phyloP scores from a whole-genome alignment of 2,888 invertebrate species.

The Ophraella communa region DNA sequence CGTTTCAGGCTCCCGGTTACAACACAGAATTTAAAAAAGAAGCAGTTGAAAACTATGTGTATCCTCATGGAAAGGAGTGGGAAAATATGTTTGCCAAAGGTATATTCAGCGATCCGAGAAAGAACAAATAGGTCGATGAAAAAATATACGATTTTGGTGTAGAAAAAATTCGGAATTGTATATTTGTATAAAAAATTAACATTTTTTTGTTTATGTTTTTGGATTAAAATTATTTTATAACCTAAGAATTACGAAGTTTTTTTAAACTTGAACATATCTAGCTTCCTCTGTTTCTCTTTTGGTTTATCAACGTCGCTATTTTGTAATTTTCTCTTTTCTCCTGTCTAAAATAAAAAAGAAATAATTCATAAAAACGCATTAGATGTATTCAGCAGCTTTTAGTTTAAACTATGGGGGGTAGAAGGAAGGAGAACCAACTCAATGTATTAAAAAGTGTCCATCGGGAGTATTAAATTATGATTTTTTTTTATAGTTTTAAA shows the following conservation, averaged over 20 bases:
- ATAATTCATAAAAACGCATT: too few species aligned
- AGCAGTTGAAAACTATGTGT: conserved; percentile 72
- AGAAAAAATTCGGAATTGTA: not conserved
- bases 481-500: too few species aligned
- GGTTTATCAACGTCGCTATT: conserved; percentile 53
- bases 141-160: not conserved
- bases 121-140: conserved; percentile 33
- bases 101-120: conserved; percentile 63
- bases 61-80: conserved; percentile 84
- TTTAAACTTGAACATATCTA: conserved; percentile 59
- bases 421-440: too few species aligned
- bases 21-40: conserved; percentile 78
- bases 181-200: not conserved
- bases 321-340: conserved; percentile 55
- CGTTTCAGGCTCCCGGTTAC: conserved; percentile 73
- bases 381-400: too few species aligned
- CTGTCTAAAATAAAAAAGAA: conserved; percentile 31
- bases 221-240: not conserved
- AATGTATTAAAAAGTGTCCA: too few species aligned
- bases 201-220: not conserved
- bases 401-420: too few species aligned
- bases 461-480: too few species aligned
- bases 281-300: conserved; percentile 61
- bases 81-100: conserved; percentile 69
- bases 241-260: conserved; percentile 33